phyloP scores from a whole-genome alignment of 2,888 invertebrate genomes.

The Pseudococcus viburni region DNA sequence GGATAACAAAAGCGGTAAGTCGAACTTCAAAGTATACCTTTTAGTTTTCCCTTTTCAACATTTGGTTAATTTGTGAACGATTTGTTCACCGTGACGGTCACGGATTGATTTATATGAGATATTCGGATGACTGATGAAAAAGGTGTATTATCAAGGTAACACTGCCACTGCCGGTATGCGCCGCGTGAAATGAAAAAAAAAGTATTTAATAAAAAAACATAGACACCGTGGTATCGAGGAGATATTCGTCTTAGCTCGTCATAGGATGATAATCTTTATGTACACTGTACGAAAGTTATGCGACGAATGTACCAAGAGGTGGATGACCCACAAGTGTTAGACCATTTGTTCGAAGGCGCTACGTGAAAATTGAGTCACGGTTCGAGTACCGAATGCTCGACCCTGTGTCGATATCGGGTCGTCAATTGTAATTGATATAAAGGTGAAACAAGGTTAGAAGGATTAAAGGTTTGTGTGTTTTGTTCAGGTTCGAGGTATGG shows the following conservation, averaged over 20 bases:
- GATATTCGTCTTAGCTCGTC: background rate
- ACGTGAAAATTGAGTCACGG: conserved; percentile 25
- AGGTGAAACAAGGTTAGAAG: background rate
- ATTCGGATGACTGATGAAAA: background rate
- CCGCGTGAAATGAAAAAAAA: background rate
- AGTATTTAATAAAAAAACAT: background rate
- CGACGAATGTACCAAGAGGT: conserved; percentile 29
- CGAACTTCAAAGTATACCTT: background rate
- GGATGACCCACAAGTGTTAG: background rate
- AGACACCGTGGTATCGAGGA: background rate
- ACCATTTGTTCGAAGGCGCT: background rate
- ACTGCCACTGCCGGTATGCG: background rate
- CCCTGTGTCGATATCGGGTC: background rate
- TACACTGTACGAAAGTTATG: background rate
- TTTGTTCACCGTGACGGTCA: conserved; percentile 22
- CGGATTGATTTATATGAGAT: conserved; percentile 24
- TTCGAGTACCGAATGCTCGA: background rate
- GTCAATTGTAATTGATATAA: background rate
- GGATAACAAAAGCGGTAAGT: conserved; percentile 83
- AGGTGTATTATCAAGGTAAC: background rate
- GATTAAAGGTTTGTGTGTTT: background rate
- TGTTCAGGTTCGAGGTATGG: too few species aligned
- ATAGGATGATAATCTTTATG: background rate
- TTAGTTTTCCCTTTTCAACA: background rate
- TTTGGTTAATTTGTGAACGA: background rate